phyloP scores from a whole-genome alignment of 2,113 vertebrate species.

The Varanus komodoensis region DNA sequence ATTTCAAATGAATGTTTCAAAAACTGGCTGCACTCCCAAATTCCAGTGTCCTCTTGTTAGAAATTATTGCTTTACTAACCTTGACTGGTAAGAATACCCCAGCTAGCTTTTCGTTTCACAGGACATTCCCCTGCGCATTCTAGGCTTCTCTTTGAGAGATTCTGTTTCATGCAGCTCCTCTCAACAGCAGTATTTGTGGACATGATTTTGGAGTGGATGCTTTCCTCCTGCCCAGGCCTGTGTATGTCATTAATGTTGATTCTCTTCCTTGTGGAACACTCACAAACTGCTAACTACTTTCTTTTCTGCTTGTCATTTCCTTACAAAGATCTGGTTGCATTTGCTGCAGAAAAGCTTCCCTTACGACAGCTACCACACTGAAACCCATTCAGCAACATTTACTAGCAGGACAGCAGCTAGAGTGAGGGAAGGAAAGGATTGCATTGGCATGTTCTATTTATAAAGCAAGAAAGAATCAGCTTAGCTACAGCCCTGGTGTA shows the following conservation, averaged over 20 bases:
- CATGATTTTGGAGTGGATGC: conserved; percentile 72
- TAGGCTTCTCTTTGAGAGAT: conserved; percentile 77
- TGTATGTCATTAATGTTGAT: conserved; percentile 55
- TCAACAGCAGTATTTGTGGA: conserved; percentile 71
- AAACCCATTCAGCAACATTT: conserved; percentile 70
- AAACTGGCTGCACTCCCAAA: conserved; percentile 47
- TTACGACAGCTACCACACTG: conserved; percentile 61
- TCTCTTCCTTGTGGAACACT: conserved; percentile 47
- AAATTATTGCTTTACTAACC: conserved; percentile 83
- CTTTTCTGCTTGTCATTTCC: conserved; percentile 47
- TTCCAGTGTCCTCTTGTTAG: conserved; percentile 11
- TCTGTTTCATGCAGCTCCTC: conserved; percentile 66
- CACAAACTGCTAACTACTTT: conserved; percentile 52
- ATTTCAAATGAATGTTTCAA: conserved; percentile 47
- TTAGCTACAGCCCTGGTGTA: conserved; percentile 66
- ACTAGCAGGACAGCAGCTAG: conserved; percentile 70
- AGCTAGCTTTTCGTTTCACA: conserved; percentile 84
- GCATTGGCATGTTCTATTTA: conserved; percentile 92
- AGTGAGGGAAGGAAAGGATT: conserved; percentile 77
- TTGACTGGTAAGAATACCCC: conserved; percentile 96
- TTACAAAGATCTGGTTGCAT: conserved; percentile 59
- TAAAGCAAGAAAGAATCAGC: conserved; percentile 84
- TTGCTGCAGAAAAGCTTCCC: conserved; percentile 58
- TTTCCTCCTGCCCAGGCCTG: conserved; percentile 54
- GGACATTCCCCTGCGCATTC: conserved; percentile 71